Evolutionary conservation across 1,140 invertebrate genomes (phyloP), one percentile per base, ranked within the genome.

Genomic region (Drosophila nebulosa): DNA sequence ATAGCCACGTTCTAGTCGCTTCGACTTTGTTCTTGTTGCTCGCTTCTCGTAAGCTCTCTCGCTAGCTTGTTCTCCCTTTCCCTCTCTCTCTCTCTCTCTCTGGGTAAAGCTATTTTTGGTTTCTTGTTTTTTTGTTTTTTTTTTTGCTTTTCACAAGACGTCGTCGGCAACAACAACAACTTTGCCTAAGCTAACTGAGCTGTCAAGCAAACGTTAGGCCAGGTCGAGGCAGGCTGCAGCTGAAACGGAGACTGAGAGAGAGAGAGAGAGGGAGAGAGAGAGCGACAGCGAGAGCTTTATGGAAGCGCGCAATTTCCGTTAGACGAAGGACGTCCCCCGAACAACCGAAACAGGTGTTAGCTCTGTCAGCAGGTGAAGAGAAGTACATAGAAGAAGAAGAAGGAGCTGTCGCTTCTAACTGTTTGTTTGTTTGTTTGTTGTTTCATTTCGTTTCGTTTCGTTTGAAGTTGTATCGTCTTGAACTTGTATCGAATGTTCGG

Each of bases 271-370:
- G 35, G 56, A 55, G 35, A 14, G 22, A 52, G 50, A 21, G 59
- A 51, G 64, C 46, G 32, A n/a, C n/a, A 27, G 42, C 4, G 14
- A 35, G 16, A 46, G 35, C 22, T 27, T 12, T 21, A 9, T 12
- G 6, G 32, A 14, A 66, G 64, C 57, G 56, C 26, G 53, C 9
- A 32, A 56, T 27, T 21, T 27, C 27, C 16, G 53, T 46, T 46
- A 46, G 39, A 3, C 16, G 39, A 46, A 46, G 39, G 39, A 46
- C 39, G 39, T 21, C 18, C 39, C n/a, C n/a, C n/a, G n/a, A 42
- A 42, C 18, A 46, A 42, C 16, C 18, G 18, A 46, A 18, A 46
- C 39, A 18, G 16, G 39, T 46, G 16, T 46, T 18, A 18, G 16
- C 2, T 46, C 7, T 18, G 39, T 4, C 10, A 10, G 39, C 7